Conservation (phyloP, 2,113 vertebrate species). For the Sisor rabdophorus region DNA sequence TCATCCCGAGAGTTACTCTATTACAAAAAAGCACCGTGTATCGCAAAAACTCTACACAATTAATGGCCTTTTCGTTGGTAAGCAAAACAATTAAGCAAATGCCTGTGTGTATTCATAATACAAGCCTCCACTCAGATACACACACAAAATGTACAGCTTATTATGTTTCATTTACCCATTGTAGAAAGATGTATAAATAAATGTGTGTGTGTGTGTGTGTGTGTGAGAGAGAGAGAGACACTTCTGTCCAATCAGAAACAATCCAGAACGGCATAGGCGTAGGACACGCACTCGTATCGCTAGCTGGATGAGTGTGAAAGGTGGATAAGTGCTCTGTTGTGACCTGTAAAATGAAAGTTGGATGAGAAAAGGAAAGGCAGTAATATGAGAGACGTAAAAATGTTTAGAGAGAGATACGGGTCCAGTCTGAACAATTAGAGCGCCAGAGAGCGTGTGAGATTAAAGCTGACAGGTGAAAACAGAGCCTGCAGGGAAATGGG, state of each 20-base stretch:
- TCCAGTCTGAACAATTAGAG: conserved; percentile 63
- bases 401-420: conserved; percentile 39
- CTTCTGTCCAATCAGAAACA: conserved; percentile 56
- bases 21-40: conserved; percentile 20
- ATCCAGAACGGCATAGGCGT: conserved; percentile 52
- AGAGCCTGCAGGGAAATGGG: conserved; percentile 41
- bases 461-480: conserved; percentile 71
- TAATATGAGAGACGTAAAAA: conserved; percentile 30
- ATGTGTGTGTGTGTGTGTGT: conserved; percentile 9
- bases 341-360: background rate
- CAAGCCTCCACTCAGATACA: conserved; percentile 1
- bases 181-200: conserved; percentile 10
- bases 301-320: conserved; percentile 10
- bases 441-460: conserved; percentile 65
- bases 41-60: conserved; percentile 27
- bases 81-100: conserved; percentile 46
- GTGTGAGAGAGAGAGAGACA: conserved; percentile 9
- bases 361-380: conserved; percentile 6
- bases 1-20: conserved; percentile 16
- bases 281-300: conserved; percentile 56
- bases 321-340: conserved; percentile 5
- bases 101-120: conserved; percentile 39
- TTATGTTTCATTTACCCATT: conserved; percentile 20
- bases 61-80: conserved; percentile 29
- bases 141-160: conserved; percentile 7